phyloP scores from a whole-genome alignment of 2,797 vertebrate species.

The Aldrovandia affinis region DNA sequence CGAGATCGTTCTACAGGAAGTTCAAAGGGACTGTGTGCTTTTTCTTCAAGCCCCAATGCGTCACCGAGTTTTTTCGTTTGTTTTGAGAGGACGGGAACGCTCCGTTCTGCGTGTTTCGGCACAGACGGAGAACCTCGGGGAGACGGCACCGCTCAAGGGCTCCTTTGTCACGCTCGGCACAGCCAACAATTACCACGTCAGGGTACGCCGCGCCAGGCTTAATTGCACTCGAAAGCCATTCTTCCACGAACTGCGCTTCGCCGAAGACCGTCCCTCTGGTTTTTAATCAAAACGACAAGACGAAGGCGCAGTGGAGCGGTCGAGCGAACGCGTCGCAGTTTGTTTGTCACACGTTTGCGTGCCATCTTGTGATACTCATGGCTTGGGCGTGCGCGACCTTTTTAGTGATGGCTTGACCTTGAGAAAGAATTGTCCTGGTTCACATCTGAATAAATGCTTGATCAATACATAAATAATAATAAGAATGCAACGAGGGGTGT shows the following conservation, averaged over 20 bases:
- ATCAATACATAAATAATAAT: too few relatives aligned
- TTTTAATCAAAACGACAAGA: neutral
- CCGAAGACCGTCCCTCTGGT: neutral
- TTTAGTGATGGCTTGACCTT: neutral
- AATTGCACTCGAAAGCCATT: neutral
- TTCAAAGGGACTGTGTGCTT: neutral
- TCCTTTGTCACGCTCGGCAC: neutral
- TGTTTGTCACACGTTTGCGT: neutral
- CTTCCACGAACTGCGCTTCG: neutral
- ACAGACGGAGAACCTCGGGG: neutral
- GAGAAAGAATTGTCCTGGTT: too few relatives aligned
- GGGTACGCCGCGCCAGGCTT: neutral
- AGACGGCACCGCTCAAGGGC: neutral
- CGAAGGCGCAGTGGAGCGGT: neutral
- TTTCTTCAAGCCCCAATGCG: neutral
- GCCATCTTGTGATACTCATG: neutral
- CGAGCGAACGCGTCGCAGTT: neutral
- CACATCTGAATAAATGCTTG: too few relatives aligned
- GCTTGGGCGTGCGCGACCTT: neutral
- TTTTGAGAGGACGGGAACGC: neutral
- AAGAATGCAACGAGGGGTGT: too few relatives aligned
- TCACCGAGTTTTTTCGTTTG: neutral
- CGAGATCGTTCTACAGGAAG: neutral
- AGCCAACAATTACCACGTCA: neutral
- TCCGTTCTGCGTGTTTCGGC: neutral